Percentiles rank a stretch among this genome's conserved stretches.
Evolutionary conservation across 2,797 vertebrate species (phyloP).

Genomic region (Sebastes itinus): DNA sequence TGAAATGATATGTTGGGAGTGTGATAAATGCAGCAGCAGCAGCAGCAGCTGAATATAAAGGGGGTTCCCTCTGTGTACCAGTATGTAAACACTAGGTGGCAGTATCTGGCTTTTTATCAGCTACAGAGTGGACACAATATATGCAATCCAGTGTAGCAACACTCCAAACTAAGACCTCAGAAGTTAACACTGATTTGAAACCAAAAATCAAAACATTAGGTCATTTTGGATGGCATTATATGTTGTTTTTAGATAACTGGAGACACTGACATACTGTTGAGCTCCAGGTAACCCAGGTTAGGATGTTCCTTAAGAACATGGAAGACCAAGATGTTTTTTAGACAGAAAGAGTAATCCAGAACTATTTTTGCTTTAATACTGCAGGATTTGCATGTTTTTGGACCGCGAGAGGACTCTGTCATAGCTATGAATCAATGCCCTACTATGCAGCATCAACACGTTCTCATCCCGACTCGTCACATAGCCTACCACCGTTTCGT

Average conservation of each 20-base stretch:
- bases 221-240: background rate
- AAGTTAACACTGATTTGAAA: background rate
- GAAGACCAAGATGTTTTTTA: background rate
- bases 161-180: background rate
- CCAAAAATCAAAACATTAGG: background rate
- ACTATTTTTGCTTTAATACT: background rate
- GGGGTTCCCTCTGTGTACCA: conserved; percentile 35
- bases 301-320: background rate
- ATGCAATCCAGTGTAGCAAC: background rate
- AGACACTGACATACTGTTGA: background rate
- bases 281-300: background rate
- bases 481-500: no score
- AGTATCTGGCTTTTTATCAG: conserved; percentile 63
- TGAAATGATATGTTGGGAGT: background rate
- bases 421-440: background rate
- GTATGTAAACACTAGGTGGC: conserved; percentile 69
- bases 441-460: no score
- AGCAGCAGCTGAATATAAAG: background rate
- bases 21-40: conserved; percentile 20
- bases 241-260: background rate
- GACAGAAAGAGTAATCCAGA: background rate
- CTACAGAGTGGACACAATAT: background rate
- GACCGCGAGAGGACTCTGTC: background rate
- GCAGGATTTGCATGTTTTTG: background rate
- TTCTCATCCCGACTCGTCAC: no score